These are phyloP conservation scores for Ginglymostoma cirratum DNA, from an alignment of 2,113 vertebrate genomes.

Conservation along the genomic window DNA sequence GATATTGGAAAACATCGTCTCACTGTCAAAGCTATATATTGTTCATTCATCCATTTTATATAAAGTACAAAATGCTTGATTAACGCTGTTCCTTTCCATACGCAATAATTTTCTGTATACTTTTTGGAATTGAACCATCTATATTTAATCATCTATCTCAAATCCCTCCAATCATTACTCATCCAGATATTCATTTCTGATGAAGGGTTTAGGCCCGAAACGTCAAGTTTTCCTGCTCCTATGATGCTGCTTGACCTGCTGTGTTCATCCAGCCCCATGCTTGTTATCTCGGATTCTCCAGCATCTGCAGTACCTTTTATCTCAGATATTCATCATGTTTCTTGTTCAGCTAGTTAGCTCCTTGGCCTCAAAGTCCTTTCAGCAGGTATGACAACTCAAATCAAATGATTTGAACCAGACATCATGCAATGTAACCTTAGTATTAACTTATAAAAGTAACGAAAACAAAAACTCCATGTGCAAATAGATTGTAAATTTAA, in stretches of 20 bases:
- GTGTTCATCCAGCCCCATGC: too few relatives aligned
- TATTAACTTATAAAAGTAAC: not conserved
- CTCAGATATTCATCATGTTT: not conserved
- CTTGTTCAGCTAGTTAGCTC: not conserved
- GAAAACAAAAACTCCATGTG: not conserved
- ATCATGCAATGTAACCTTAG: not conserved
- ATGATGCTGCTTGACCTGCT: too few relatives aligned
- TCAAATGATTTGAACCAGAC: not conserved
- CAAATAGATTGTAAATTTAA: not conserved
- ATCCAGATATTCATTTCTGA: not conserved
- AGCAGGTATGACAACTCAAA: not conserved
- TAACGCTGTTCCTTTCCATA: not conserved
- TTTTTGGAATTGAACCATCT: not conserved
- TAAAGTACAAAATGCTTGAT: not conserved
- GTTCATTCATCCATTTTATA: not conserved
- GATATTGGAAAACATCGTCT: not conserved
- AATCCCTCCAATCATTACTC: not conserved
- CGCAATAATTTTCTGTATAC: not conserved
- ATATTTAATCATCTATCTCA: not conserved
- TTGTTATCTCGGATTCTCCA: too few relatives aligned
- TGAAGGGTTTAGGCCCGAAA: too few relatives aligned
- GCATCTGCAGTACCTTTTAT: too few relatives aligned
- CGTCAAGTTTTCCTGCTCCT: too few relatives aligned
- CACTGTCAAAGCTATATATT: not conserved
- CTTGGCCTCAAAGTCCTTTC: not conserved